Evolutionary conservation across 2,888 invertebrate species (phyloP), one percentile per base, ranked within the genome.

Genomic region (Netelia virgata): DNA sequence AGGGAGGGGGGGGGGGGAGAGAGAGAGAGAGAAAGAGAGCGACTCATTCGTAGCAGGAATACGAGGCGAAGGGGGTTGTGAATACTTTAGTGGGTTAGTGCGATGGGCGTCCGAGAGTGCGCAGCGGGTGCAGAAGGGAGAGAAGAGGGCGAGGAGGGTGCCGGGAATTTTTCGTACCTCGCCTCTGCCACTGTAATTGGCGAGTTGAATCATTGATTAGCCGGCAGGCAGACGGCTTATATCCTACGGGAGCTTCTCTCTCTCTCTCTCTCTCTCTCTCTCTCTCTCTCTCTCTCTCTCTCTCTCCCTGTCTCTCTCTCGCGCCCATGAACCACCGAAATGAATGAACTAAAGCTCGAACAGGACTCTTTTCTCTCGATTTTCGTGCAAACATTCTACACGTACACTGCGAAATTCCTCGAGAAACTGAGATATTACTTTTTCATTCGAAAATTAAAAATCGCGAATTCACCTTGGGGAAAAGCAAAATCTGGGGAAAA

Each of bases 151-250:
- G 61, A 9, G 55, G 78, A 70, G 57, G 64, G 59, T 59, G 66
- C 63, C 28, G 86, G 86, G 86, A 86, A 87, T 89, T 92, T 92
- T 92, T 92, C 91, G 90, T 90, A 90, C 89, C 89, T 90, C 90
- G 89, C 90, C 85, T 89, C 90, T 90, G 89, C 85, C 87, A 90
- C 57, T 28, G 70, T 92, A 92, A 92, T 92, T 92, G 92, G 89
- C 88, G 88, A 89, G 90, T 88, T 92, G 92, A 92, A 92, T 92
- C 92, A 92, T 92, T 92, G 92, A 92, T 92, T 91, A 91, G 90
- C 87, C 88, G 86, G 88, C 88, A 88, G 88, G 88, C 87, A 88
- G 89, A 90, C 88, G 88, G 89, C 88, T 87, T 79, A 86, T 76
- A 68, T 64, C 73, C 61, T 53, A 57, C 55, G 61, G 57, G 43